Evolutionary conservation across 2,888 invertebrate genomes (phyloP).

Genomic region (Drosophila rubida): DNA sequence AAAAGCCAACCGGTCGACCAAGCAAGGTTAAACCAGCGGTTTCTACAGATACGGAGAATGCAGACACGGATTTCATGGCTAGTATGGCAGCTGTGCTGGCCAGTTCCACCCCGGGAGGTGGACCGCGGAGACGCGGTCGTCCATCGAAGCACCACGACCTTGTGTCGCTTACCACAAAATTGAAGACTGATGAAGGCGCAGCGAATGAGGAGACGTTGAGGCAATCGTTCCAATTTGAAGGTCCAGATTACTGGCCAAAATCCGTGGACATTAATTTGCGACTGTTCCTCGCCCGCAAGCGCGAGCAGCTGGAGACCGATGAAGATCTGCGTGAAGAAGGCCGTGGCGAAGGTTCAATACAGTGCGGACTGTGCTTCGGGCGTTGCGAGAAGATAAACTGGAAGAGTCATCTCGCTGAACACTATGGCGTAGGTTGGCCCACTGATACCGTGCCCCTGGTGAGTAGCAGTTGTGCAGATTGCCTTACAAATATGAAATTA

Average conservation of each 20-base stretch:
- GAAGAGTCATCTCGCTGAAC: conserved; percentile 73
- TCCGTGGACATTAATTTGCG: conserved; percentile 65
- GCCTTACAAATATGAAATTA: neutral
- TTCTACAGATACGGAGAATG: neutral
- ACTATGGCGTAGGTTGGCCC: conserved; percentile 84
- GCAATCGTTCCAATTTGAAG: neutral
- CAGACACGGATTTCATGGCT: neutral
- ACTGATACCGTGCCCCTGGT: conserved; percentile 67
- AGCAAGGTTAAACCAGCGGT: neutral
- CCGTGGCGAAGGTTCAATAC: conserved; percentile 54
- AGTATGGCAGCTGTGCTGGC: neutral
- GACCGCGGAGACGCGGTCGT: conserved; percentile 37
- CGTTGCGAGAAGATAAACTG: conserved; percentile 57
- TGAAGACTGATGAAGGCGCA: neutral
- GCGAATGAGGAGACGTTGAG: neutral
- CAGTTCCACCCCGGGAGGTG: neutral
- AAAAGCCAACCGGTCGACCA: neutral
- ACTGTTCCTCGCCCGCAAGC: conserved; percentile 76
- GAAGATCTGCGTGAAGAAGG: conserved; percentile 60
- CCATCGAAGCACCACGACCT: too few species aligned
- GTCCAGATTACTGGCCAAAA: conserved; percentile 2
- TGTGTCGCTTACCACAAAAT: too few species aligned
- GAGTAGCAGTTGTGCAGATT: conserved; percentile 24
- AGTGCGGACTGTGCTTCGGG: conserved; percentile 82
- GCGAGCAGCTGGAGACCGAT: conserved; percentile 73